phyloP scores from a whole-genome alignment of 1,140 invertebrate genomes.

The Pseudomyrmex pallidus region DNA sequence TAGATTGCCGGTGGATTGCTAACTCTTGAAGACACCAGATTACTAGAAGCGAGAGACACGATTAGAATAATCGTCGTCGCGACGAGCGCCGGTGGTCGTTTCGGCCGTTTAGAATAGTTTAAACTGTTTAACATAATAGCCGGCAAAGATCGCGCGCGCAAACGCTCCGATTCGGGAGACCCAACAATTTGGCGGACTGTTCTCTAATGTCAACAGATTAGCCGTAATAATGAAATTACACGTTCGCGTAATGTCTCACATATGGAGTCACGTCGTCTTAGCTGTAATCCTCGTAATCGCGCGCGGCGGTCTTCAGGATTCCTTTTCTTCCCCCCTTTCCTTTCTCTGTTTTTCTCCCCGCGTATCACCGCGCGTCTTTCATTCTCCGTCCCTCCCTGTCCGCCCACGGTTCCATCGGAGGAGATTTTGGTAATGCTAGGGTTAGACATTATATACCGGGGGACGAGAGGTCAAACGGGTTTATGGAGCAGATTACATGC shows the following conservation, averaged over 20 bases:
- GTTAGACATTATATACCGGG: conserved; percentile 74
- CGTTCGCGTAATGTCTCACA: conserved; percentile 78
- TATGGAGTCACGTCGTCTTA: conserved; percentile 76
- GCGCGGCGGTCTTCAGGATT: conserved; percentile 20
- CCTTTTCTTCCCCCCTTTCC: background rate
- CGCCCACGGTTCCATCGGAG: conserved; percentile 45
- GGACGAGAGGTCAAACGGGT: conserved; percentile 79
- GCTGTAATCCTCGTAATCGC: conserved; percentile 76
- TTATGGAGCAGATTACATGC: conserved; percentile 78
- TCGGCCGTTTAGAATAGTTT: conserved; percentile 74
- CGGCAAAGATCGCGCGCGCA: conserved; percentile 34
- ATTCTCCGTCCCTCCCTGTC: conserved; percentile 7
- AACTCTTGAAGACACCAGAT: conserved; percentile 60
- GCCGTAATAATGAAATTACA: conserved; percentile 85
- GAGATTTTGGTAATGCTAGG: conserved; percentile 81
- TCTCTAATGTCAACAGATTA: conserved; percentile 85
- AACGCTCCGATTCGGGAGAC: conserved; percentile 62
- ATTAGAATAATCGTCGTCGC: conserved; percentile 76
- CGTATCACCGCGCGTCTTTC: conserved; percentile 49
- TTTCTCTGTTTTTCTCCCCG: background rate
- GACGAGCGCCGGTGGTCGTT: conserved; percentile 57
- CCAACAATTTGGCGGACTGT: conserved; percentile 79
- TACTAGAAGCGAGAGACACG: conserved; percentile 71
- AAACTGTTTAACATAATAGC: conserved; percentile 83
- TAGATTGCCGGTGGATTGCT: conserved; percentile 29